phyloP scores from a whole-genome alignment of 2,113 vertebrate genomes.

The Campylorhamphus procurvoides region DNA sequence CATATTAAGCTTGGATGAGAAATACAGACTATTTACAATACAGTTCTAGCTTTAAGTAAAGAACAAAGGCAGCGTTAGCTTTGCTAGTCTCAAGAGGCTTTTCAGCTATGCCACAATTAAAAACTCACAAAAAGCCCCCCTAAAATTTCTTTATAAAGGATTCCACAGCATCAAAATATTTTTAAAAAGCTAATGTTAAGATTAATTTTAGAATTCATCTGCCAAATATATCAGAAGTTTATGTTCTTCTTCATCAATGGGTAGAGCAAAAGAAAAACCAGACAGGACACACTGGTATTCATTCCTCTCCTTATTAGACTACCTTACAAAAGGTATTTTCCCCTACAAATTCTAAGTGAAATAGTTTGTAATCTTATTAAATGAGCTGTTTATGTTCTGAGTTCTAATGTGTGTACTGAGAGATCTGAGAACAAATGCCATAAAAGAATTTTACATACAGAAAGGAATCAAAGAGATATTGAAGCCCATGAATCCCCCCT shows the following conservation, averaged over 20 bases:
- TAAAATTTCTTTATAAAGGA: neutral
- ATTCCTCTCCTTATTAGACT: neutral
- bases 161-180: neutral
- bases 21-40: conserved; percentile 46
- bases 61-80: conserved; percentile 29
- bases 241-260: neutral
- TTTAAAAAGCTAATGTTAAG: neutral
- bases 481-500: neutral
- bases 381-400: neutral
- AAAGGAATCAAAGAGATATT: neutral
- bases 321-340: neutral
- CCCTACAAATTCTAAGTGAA: neutral
- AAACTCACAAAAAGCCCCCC: neutral
- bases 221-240: neutral
- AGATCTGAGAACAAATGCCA: neutral
- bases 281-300: neutral
- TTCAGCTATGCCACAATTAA: neutral
- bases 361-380: neutral
- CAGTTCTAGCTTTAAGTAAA: conserved; percentile 55
- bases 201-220: neutral
- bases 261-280: neutral
- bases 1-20: conserved; percentile 45
- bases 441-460: neutral
- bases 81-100: neutral
- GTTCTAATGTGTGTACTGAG: neutral